phyloP scores from a whole-genome alignment of 1,140 invertebrate genomes.

The Zaprionus kolodkinae region DNA sequence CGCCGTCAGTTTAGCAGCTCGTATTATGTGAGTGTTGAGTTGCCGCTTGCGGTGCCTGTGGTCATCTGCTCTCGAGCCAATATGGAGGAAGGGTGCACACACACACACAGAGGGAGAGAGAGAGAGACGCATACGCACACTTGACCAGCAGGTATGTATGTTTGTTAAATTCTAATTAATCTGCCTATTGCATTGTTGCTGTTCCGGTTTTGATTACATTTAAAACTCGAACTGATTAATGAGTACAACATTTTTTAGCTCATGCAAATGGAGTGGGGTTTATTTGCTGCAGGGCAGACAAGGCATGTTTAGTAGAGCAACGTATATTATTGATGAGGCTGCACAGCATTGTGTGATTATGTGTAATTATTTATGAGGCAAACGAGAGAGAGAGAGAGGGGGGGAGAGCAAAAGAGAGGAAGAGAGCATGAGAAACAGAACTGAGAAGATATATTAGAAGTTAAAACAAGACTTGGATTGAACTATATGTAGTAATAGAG shows the following conservation, averaged over 20 bases:
- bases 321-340: constrained; percentile 3
- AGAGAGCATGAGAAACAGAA: too few species aligned
- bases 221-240: constrained; percentile 54
- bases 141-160: constrained; percentile 23
- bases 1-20: constrained; percentile 39
- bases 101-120: not conserved
- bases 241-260: constrained; percentile 49
- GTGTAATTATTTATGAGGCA: constrained; percentile 14
- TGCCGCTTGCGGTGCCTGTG: constrained; percentile 46
- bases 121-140: not conserved
- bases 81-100: not conserved
- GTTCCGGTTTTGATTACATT: constrained; percentile 58
- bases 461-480: not conserved
- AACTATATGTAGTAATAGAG: not conserved
- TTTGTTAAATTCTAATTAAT: constrained; percentile 64
- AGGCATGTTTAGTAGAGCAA: constrained; percentile 18
- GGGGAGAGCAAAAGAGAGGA: not conserved
- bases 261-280: constrained; percentile 15
- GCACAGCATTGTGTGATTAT: constrained; percentile 5
- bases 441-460: not conserved
- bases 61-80: constrained; percentile 16
- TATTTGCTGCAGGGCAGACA: constrained; percentile 29
- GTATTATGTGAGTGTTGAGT: constrained; percentile 41
- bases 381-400: not conserved
- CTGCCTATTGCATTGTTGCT: constrained; percentile 1